phyloP scores from a whole-genome alignment of 2,797 vertebrate species.

The Myripristis murdjan region DNA sequence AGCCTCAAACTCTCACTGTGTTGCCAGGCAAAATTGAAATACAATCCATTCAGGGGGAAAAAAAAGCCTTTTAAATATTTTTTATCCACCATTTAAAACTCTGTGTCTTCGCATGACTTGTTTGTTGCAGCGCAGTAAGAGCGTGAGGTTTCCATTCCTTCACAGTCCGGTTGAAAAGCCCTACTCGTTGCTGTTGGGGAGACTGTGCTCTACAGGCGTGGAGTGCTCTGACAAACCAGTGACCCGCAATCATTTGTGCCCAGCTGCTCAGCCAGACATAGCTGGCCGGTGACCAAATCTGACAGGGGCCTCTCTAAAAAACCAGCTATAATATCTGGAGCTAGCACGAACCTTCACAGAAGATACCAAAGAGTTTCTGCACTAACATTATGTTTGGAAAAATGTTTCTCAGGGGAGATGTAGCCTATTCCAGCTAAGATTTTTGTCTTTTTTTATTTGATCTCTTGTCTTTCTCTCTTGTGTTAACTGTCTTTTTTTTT shows the following conservation, averaged over 20 bases:
- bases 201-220: conserved; percentile 40
- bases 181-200: conserved; percentile 44
- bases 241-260: conserved; percentile 48
- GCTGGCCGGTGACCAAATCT: conserved; percentile 56
- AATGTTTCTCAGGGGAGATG: conserved; percentile 59
- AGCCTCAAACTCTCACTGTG: conserved; percentile 68
- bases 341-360: conserved; percentile 37
- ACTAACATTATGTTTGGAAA: conserved; percentile 63
- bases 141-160: conserved; percentile 61
- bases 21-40: conserved; percentile 35
- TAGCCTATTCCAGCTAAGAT: conserved; percentile 33
- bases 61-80: not conserved
- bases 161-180: conserved; percentile 61
- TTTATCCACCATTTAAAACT: conserved; percentile 6
- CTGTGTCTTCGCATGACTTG: conserved; percentile 25
- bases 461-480: conserved; percentile 56
- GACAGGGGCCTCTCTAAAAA: conserved; percentile 26
- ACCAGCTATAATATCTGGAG: conserved; percentile 24
- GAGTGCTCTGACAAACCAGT: conserved; percentile 57
- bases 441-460: conserved; percentile 57
- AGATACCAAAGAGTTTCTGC: conserved; percentile 6
- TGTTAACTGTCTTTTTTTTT: conserved; percentile 28
- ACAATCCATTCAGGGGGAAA: conserved; percentile 3
- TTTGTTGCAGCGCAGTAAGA: conserved; percentile 69
- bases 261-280: conserved; percentile 58